Conservation (phyloP, 2,888 invertebrate species). For the Cecidostiba fungosa region DNA sequence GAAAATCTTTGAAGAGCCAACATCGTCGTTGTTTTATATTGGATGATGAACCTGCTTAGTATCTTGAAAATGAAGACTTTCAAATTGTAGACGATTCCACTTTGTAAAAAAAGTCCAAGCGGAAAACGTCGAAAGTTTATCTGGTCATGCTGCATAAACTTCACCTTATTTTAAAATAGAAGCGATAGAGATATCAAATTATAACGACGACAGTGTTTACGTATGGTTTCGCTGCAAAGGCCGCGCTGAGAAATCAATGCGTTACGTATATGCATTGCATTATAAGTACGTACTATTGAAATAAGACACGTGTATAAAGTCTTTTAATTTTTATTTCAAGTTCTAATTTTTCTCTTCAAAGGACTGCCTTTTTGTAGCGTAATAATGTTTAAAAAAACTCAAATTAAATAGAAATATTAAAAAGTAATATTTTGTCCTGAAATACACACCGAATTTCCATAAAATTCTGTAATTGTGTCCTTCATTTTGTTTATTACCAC, state of each 20-base stretch:
- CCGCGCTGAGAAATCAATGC: slow-evolving; percentile 10
- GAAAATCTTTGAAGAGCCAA: background rate
- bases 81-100: background rate
- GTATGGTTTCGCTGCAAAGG: slow-evolving; percentile 30
- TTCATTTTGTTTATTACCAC: too few relatives aligned
- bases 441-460: too few relatives aligned
- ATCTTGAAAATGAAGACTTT: background rate
- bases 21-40: background rate
- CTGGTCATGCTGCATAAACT: background rate
- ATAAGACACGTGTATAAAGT: background rate
- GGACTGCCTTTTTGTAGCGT: too few relatives aligned
- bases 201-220: background rate
- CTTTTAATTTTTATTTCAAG: too few relatives aligned
- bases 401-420: too few relatives aligned
- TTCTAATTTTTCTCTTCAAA: too few relatives aligned
- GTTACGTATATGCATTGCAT: background rate
- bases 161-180: background rate
- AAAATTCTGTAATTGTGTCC: too few relatives aligned
- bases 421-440: too few relatives aligned
- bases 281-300: background rate
- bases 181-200: slow-evolving; percentile 1
- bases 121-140: background rate
- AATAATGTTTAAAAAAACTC: too few relatives aligned
- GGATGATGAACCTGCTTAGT: slow-evolving; percentile 11
- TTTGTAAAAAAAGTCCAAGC: background rate